A percentile compares a stretch with the other conserved stretches of the same genome.
These are phyloP conservation scores for Callitettix versicolor DNA, from an alignment of 1,140 invertebrate species.

Conservation along the genomic window DNA sequence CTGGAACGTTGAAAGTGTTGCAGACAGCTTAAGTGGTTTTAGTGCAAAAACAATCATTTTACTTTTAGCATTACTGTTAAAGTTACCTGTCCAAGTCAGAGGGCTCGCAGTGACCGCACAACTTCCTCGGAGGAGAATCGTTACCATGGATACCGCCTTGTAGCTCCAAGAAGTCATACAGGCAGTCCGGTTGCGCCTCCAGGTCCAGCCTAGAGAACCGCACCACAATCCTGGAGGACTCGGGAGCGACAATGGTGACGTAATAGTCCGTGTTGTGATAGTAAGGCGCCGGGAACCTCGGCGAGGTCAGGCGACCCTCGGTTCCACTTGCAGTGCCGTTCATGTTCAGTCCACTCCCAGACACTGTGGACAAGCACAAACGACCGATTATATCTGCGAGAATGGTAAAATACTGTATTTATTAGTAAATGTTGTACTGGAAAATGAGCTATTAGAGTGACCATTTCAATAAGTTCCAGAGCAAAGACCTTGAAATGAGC, in stretches of 20 bases:
- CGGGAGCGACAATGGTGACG: slow-evolving; percentile 45
- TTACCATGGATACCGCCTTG: slow-evolving; percentile 7
- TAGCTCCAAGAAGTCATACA: slow-evolving; percentile 62
- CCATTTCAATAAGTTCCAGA: no score
- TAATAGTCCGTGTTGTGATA: slow-evolving; percentile 55
- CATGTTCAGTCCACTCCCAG: slow-evolving; percentile 33
- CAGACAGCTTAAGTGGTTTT: not conserved
- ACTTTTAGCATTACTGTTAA: not conserved
- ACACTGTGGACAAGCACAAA: slow-evolving; percentile 26
- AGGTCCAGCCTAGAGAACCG: slow-evolving; percentile 54
- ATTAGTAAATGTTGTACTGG: no score
- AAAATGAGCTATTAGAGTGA: no score
- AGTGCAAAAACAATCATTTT: not conserved
- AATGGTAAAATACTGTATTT: no score
- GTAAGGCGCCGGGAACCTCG: slow-evolving; percentile 53
- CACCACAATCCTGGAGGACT: slow-evolving; percentile 48
- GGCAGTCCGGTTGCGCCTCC: slow-evolving; percentile 59
- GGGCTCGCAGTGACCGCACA: slow-evolving; percentile 41
- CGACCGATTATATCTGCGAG: no score
- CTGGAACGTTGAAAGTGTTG: slow-evolving; percentile 26
- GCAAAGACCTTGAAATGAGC: no score
- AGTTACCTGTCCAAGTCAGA: slow-evolving; percentile 21
- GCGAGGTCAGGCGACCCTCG: slow-evolving; percentile 44
- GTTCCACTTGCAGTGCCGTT: slow-evolving; percentile 41
- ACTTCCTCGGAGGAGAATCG: slow-evolving; percentile 1